Percentiles rank a stretch among this genome's conserved stretches.
phyloP scores from a whole-genome alignment of 92 coral and sea anemone species.

The Heteractis magnifica region DNA sequence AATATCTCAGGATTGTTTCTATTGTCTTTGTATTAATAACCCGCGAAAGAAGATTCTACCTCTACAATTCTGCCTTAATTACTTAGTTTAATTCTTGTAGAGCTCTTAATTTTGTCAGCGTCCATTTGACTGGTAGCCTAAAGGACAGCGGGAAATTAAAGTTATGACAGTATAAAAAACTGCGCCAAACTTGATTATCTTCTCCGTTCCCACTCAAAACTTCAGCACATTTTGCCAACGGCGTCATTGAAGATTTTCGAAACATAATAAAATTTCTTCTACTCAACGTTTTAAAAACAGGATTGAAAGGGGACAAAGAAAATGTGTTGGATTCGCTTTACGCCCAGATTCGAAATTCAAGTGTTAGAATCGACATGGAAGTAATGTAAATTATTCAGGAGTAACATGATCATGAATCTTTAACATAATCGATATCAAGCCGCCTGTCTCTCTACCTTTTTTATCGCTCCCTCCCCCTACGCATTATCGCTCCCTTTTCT shows the following conservation, averaged over 20 bases:
- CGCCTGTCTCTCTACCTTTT: too few relatives aligned
- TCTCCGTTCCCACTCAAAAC: background rate
- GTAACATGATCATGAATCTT: too few relatives aligned
- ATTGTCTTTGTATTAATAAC: too few relatives aligned
- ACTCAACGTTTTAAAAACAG: background rate
- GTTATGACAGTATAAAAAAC: slow-evolving; percentile 9
- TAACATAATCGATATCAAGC: too few relatives aligned
- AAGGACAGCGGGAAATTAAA: slow-evolving; percentile 13
- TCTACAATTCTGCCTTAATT: background rate
- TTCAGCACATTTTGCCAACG: slow-evolving; percentile 7
- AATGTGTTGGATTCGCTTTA: background rate
- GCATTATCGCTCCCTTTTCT: too few relatives aligned
- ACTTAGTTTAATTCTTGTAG: background rate
- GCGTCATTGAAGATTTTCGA: slow-evolving; percentile 16
- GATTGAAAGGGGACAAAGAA: background rate
- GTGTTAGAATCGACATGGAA: background rate
- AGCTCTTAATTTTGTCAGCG: slow-evolving; percentile 52
- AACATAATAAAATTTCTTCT: background rate
- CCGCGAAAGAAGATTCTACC: background rate
- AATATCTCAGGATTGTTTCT: too few relatives aligned
- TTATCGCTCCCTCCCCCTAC: too few relatives aligned
- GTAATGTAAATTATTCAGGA: background rate
- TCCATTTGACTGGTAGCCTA: slow-evolving; percentile 23
- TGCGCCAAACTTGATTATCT: background rate
- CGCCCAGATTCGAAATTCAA: too few relatives aligned